Base-by-base conservation (phyloP, 2,888 invertebrate genomes). In the Tubulanus polymorphus region DNA sequence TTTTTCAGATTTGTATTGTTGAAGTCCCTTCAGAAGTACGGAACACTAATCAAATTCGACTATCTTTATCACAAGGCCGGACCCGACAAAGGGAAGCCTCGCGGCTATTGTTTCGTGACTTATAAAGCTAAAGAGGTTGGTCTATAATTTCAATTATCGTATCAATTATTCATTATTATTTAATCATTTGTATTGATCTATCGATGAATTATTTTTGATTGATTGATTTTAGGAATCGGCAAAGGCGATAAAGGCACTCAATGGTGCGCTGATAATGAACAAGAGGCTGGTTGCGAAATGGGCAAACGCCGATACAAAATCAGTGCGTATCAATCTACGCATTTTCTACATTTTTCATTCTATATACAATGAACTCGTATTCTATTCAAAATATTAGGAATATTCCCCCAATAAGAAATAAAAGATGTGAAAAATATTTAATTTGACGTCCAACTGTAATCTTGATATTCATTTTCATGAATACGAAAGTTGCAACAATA, bases 21-120 rank as follows among this genome's bases (percentile, higher is more conserved):
- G 83, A 94, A 94, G 90, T 86, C 94, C 83, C 86, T 92, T 83
- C 92, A 93, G 86, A 89, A 89, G 85, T 89, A 90, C 85, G 94
- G 94, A 79, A 84, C 85, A 76, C 89, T 94, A 75, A 90, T 91
- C 83, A 93, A 93, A 86, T 93, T 94, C 82, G 94, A 95, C 82
- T 88, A 93, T 82, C 85, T 95, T 66, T 93, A 93, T 79, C 93
- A 94, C 81, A 91, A 92, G 66, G 87, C 88, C 64, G 94, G 94
- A 65, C 91, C 93, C 37, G 85, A 89, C 66, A 85, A 87, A 65
- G 93, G 93, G 51, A 90, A 90, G 77, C 91, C 94, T 0, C 84
- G 93, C 59, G 94, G 95, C 23, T 95, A 93, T 76, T 93, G 93
- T 23, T 95, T 95, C 80, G 91, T 93, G 52, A 93, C 93, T 0